A percentile compares a stretch with the other conserved stretches of the same genome.
Evolutionary conservation across 2,113 vertebrate species (phyloP).

Genomic region (Engystomops pustulosus): DNA sequence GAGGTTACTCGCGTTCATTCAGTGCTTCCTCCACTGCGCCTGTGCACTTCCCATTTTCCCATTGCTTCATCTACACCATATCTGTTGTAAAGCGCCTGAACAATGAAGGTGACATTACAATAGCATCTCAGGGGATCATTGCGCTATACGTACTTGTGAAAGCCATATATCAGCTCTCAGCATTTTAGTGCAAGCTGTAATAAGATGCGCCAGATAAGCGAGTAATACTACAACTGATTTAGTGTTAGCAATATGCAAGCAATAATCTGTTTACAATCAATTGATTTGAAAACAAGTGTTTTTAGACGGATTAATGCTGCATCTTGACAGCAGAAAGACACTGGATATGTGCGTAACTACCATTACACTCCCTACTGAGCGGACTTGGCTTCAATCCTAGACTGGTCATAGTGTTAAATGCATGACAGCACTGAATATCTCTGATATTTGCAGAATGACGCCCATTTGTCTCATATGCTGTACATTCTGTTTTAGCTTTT

Average conservation of each 20-base stretch:
- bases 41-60: not conserved
- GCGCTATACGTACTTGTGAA: not conserved
- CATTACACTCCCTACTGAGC: no score
- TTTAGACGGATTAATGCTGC: no score
- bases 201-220: not conserved
- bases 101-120: not conserved
- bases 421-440: not conserved
- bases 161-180: not conserved
- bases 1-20: constrained; percentile 53
- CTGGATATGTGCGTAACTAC: no score
- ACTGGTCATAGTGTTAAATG: not conserved
- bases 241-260: no score
- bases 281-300: no score
- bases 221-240: not conserved
- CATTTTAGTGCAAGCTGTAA: not conserved
- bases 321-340: no score
- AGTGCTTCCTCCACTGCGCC: not conserved
- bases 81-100: not conserved
- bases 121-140: not conserved
- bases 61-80: not conserved
- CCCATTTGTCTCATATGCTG: not conserved
- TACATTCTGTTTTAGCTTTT: not conserved
- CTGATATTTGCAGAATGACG: not conserved
- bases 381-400: not conserved
- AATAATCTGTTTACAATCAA: no score